Evolutionary conservation across 1,140 invertebrate genomes (phyloP).

Genomic region (Drosophila takahashii): DNA sequence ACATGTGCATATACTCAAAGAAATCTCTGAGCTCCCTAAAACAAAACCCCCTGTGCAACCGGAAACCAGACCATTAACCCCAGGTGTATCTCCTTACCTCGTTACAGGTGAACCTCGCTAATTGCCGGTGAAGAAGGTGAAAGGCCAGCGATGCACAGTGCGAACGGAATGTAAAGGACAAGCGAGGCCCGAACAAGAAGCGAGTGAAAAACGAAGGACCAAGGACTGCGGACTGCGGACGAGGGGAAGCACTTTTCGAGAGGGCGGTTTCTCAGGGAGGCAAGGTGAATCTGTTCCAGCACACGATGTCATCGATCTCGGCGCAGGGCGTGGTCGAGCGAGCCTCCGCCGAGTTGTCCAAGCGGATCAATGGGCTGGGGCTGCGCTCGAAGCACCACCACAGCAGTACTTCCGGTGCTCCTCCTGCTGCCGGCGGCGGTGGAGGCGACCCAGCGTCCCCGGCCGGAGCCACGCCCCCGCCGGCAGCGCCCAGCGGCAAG

Average conservation of each 20-base stretch:
- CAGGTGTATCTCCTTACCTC: conserved; percentile 4
- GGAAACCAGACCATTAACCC: conserved; percentile 23
- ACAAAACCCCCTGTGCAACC: conserved; percentile 12
- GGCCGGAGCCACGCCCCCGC: conserved; percentile 35
- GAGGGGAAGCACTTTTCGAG: conserved; percentile 8
- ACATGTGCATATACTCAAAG: not conserved
- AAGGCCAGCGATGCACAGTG: conserved; percentile 14
- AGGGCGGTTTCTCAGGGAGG: conserved; percentile 38
- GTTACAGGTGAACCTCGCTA: conserved; percentile 27
- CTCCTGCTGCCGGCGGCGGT: conserved; percentile 44
- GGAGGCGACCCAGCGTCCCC: conserved; percentile 40
- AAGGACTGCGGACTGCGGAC: too few relatives aligned
- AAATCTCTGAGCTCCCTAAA: not conserved
- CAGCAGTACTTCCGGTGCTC: conserved; percentile 84
- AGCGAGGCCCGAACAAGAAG: not conserved
- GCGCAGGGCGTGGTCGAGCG: conserved; percentile 90
- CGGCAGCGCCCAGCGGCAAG: conserved; percentile 79
- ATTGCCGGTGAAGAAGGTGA: conserved; percentile 13
- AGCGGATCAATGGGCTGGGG: conserved; percentile 93
- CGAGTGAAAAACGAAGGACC: not conserved
- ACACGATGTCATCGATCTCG: conserved; percentile 85
- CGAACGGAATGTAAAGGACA: conserved; percentile 37
- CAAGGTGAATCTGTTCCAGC: conserved; percentile 84
- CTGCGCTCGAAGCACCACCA: conserved; percentile 89
- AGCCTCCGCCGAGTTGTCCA: conserved; percentile 93